These are phyloP conservation scores for Hemaris fuciformis DNA, from an alignment of 2,888 invertebrate genomes.

Conservation along the genomic window DNA sequence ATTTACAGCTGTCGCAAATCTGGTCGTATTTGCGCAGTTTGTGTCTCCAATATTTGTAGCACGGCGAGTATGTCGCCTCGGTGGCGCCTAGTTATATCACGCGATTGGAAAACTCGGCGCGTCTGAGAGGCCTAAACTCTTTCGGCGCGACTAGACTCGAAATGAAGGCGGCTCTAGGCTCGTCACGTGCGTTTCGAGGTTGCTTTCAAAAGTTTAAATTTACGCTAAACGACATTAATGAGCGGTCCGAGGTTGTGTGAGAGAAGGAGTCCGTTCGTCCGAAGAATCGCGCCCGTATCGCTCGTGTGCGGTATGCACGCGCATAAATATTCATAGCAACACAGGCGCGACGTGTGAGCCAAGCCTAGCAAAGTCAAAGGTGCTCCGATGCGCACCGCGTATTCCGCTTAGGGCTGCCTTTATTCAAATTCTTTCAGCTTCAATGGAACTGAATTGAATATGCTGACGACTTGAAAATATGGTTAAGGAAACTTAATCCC, in stretches of 20 bases:
- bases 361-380: slow-evolving; percentile 61
- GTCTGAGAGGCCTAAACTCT: slow-evolving; percentile 56
- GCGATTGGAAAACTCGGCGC: slow-evolving; percentile 69
- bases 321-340: slow-evolving; percentile 64
- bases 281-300: slow-evolving; percentile 39
- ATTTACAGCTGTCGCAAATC: slow-evolving; percentile 12
- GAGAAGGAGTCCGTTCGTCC: slow-evolving; percentile 36
- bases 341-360: slow-evolving; percentile 49
- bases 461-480: no score
- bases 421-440: not conserved
- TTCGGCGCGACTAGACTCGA: slow-evolving; percentile 56
- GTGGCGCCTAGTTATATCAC: slow-evolving; percentile 76
- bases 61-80: slow-evolving; percentile 44
- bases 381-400: slow-evolving; percentile 50
- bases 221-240: slow-evolving; percentile 70
- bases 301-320: slow-evolving; percentile 46
- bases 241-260: slow-evolving; percentile 49
- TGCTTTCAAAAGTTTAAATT: slow-evolving; percentile 72
- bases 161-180: slow-evolving; percentile 55
- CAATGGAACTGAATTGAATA: not conserved
- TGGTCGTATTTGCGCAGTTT: slow-evolving; percentile 14
- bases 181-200: slow-evolving; percentile 60
- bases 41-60: slow-evolving; percentile 10
- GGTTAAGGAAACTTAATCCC: no score
- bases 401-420: slow-evolving; percentile 41